Evolutionary conservation across 2,113 vertebrate species (phyloP), one percentile per base, ranked within the genome.

Genomic region (Peucedramus taeniatus): DNA sequence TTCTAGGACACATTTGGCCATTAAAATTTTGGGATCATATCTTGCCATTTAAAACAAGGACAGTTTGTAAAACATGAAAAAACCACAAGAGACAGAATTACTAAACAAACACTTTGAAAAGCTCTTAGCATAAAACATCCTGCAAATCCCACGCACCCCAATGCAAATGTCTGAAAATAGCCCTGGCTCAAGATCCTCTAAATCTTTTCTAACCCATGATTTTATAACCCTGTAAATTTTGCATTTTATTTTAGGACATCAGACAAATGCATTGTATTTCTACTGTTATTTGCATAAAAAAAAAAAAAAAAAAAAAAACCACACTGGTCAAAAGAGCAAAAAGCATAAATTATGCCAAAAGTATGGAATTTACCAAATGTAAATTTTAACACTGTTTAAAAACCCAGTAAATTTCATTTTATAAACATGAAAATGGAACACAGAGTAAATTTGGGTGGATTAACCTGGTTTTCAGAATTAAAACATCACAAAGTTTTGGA

Each of bases 301-400:
- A 66, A 95, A 42, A 39, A 39, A 54, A 61, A 95, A 94, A 90
- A 76, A 59, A 66, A 95, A 42, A 39, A 39, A 54, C 57, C 94
- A 94, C 89, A 74, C 22, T 84, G 92, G 92, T 95, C 96, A 97
- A 96, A 97, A 95, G 33, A 94, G n/a, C 11, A 91, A 96, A 95
- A 94, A 91, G 35, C 86, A 82, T 50, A 26, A 74, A 70, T 80
- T 53, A 84, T n/a, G n/a, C 13, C 50, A 57, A 22, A 83, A 86
- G 9, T 31, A 89, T 13, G 65, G 54, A 98, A 96, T 96, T 97
- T 89, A 84, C 74, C 93, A 96, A 97, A 96, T 74, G 85, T 91
- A 97, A 97, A 97, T 98, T 95, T 97, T 98, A 97, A 96, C 82
- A 54, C 54, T 96, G 95, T 89, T 30, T 84, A 97, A 96, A 97